Evolutionary conservation across 2,888 invertebrate genomes (phyloP).

Genomic region (Polydrusus tereticollis): DNA sequence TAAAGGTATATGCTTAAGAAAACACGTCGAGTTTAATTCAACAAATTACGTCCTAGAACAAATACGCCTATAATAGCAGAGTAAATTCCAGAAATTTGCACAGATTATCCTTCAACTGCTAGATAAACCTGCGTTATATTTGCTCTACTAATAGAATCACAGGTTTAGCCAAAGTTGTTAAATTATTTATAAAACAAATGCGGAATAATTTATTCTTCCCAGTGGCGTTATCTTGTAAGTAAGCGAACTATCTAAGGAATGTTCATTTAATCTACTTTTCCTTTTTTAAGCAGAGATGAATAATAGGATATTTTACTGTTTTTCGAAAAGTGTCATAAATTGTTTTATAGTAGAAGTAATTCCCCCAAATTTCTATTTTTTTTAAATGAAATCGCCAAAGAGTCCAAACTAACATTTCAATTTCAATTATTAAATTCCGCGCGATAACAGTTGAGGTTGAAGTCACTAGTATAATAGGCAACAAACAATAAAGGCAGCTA

Average conservation of each 20-base stretch:
- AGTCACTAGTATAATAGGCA: no score
- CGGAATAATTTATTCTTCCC: neutral
- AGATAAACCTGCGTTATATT: constrained; percentile 30
- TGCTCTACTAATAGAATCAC: constrained; percentile 31
- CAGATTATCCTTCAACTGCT: constrained; percentile 39
- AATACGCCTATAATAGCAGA: constrained; percentile 40
- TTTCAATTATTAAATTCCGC: no score
- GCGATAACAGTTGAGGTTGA: no score
- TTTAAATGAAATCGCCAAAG: no score
- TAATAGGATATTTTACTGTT: no score
- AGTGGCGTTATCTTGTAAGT: neutral
- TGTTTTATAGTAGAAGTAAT: no score
- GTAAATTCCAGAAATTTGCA: constrained; percentile 39
- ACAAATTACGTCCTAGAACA: constrained; percentile 35
- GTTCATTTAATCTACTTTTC: no score
- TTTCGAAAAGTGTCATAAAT: no score
- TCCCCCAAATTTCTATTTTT: no score
- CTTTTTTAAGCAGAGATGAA: no score
- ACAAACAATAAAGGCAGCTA: no score
- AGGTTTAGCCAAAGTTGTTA: constrained; percentile 6
- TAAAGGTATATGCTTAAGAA: constrained; percentile 10
- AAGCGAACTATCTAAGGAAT: neutral
- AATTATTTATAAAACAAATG: constrained; percentile 1
- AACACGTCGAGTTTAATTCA: constrained; percentile 13
- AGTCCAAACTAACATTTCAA: no score